Base-by-base conservation (phyloP, 92 coral and sea anemone species). In the Desmophyllum pertusum region DNA sequence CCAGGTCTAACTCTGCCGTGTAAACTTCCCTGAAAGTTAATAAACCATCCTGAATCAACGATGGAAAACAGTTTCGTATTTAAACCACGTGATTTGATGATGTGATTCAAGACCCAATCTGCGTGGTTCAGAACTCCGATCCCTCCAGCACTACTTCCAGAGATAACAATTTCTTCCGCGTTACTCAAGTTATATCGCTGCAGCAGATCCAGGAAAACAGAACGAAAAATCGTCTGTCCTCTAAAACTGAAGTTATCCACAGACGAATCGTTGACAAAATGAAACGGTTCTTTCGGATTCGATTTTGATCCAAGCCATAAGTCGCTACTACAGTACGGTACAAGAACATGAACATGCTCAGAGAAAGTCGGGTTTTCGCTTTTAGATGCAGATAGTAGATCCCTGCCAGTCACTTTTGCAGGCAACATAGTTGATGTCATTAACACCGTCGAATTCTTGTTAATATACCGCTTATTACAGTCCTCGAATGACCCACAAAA, bases 141-240 rank as follows among this genome's bases (percentile, higher is more conserved):
- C n/a, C 89, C 85, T 4, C 91, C 91, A 14, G 91, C 91, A 33
- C 91, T 88, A 70, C 91, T 88, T 37, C 91, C 91, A 42, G 88
- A 43, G 40, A 88, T 76, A 39, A 88, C 39, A 45, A 78, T 50
- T 71, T 70, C 84, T 36, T 78, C 77, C 5, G 91, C 80, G 23
- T 78, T 70, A 27, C 63, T 55, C 10, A 88, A 46, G 64, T 83
- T 48, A n/a, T 69, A 79, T 35, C 19, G 55, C 15, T 78, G 52
- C 61, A 77, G 50, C 66, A 88, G 61, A 31, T 88, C 91, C 41
- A 10, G 29, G 27, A 88, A 75, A 45, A 84, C 85, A 15, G 88
- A 77, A 25, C 77, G 87, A 59, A 88, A 88, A 69, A 88, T 88
- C 35, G 91, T 88, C 19, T 73, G 88, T 5, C 91, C 91, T 78